Conservation (phyloP, 2,113 vertebrate species). For the Capra hircus region DNA sequence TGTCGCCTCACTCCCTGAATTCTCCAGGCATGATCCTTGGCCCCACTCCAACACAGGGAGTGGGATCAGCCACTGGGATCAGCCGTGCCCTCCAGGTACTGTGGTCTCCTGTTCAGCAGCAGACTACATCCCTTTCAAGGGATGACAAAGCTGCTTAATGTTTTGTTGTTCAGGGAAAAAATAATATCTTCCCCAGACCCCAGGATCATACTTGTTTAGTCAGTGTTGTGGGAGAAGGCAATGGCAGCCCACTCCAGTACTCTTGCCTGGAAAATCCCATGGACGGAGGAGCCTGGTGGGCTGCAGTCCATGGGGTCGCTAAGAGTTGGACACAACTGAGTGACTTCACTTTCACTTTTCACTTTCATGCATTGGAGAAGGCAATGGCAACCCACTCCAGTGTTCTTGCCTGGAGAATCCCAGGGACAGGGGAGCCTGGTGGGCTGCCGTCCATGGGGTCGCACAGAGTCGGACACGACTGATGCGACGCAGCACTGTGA, state of each 20-base stretch:
- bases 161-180: background rate
- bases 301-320: no score
- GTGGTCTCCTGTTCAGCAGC: background rate
- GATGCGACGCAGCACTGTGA: background rate
- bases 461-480: no score
- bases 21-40: background rate
- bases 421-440: no score
- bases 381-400: no score
- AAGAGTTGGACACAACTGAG: no score
- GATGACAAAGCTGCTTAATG: background rate
- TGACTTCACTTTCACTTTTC: no score
- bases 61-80: background rate
- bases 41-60: background rate
- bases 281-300: no score
- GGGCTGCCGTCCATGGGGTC: fast-evolving
- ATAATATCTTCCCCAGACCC: background rate
- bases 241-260: no score
- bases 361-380: no score
- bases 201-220: background rate
- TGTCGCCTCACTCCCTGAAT: background rate
- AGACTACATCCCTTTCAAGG: no score
- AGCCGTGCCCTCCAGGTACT: background rate
- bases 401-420: no score
- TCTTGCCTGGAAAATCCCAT: no score
- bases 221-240: background rate